A percentile compares a stretch with the other conserved stretches of the same genome.
phyloP scores from a whole-genome alignment of 2,113 vertebrate species.

The Phaetusa simplex region DNA sequence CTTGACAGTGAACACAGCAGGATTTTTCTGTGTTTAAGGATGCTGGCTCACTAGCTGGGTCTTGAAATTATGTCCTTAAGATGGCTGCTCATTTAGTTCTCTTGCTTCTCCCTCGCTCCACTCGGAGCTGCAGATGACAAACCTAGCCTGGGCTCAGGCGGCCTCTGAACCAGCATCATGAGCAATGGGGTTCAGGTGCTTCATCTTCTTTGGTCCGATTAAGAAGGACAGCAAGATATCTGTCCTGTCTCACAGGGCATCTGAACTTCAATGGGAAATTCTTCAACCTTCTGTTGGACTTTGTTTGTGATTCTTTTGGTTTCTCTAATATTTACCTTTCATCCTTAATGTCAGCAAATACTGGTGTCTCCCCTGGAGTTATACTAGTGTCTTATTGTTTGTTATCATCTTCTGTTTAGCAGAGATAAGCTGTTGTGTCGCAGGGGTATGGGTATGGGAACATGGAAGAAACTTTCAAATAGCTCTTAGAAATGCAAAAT shows the following conservation, averaged over 20 bases:
- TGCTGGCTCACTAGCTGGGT: neutral
- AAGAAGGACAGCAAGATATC: neutral
- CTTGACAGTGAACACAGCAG: neutral
- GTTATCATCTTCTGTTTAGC: neutral
- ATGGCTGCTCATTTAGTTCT: neutral
- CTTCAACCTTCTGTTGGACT: neutral
- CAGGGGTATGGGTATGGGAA: neutral
- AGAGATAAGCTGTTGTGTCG: constrained; percentile 43
- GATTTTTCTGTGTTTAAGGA: neutral
- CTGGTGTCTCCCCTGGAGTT: neutral
- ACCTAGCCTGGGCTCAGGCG: neutral
- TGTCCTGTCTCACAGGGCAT: neutral
- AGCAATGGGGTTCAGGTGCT: neutral
- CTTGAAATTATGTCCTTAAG: neutral
- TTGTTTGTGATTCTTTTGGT: neutral
- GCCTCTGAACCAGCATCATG: neutral
- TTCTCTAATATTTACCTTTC: neutral
- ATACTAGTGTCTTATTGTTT: neutral
- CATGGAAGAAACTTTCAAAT: neutral
- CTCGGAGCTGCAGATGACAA: neutral
- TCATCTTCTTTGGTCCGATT: neutral
- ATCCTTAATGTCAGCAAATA: neutral
- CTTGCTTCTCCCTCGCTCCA: neutral
- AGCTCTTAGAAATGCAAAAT: constrained; percentile 6
- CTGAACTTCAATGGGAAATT: neutral